Evolutionary conservation across 2,888 invertebrate species (phyloP).

Genomic region (Mystacides longicornis): DNA sequence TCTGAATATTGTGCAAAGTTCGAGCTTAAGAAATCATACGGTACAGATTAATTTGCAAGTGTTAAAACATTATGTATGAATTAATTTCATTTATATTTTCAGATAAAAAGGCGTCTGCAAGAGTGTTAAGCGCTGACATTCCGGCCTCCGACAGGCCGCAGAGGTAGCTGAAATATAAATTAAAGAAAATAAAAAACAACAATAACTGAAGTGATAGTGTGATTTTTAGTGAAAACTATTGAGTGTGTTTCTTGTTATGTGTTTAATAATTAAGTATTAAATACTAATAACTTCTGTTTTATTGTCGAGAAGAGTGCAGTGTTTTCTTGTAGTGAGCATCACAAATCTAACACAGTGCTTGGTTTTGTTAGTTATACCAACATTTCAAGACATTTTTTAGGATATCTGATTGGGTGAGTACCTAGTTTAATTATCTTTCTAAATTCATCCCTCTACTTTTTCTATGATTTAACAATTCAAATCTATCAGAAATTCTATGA

Average conservation of each 20-base stretch:
- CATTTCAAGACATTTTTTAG: too few species aligned
- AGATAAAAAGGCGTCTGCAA: slow-evolving; percentile 12
- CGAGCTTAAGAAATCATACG: too few species aligned
- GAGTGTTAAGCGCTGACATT: slow-evolving; percentile 9
- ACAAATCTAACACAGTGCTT: neutral
- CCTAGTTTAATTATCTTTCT: too few species aligned
- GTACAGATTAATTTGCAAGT: too few species aligned
- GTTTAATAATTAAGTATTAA: neutral
- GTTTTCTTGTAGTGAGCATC: neutral
- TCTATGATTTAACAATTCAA: too few species aligned
- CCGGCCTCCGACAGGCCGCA: slow-evolving; percentile 12
- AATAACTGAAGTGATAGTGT: neutral
- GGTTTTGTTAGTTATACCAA: too few species aligned
- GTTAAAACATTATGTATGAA: too few species aligned
- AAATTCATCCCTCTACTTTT: too few species aligned
- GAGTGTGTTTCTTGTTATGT: neutral
- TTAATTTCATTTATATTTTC: neutral
- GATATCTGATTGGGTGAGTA: too few species aligned
- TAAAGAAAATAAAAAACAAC: neutral
- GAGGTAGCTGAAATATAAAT: slow-evolving; percentile 12
- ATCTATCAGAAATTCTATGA: too few species aligned
- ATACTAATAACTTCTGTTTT: neutral
- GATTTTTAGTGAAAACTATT: neutral
- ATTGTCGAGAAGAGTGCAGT: neutral
- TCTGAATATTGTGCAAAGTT: too few species aligned